Evolutionary conservation across 2,797 vertebrate genomes (phyloP), one percentile per base, ranked within the genome.

Genomic region (Enteromius fasciolatus): DNA sequence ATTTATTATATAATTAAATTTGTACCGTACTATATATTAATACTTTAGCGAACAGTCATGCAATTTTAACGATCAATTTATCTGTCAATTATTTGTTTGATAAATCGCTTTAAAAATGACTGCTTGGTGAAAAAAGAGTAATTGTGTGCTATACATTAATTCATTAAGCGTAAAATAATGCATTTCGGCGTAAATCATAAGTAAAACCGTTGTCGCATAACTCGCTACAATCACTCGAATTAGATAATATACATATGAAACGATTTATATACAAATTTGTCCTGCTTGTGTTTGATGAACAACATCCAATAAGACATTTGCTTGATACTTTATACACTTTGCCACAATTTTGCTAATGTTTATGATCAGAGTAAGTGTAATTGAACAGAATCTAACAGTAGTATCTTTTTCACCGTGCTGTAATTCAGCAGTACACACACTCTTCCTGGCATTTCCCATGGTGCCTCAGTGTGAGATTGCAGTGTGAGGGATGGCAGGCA

Each of bases 401-500:
- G 39, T 80, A 12, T 77, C 77, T 54, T 28, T 77, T 59, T 39
- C 52, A 54, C 46, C 7, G 66, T 36, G 31, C 64, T 84, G 73
- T 68, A 76, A 52, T 54, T 63, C 68, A 52, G 54, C 72, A 59
- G 74, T 33, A 75, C 70, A 61, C 64, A 23, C 52, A 70, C 57
- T 54, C 75, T 52, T 79, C 39, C 75, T 76, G 46, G 67, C 77
- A 83, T 80, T 83, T 87, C 87, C 84, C 87, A 84, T 82, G 83
- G 80, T 80, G 80, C 72, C 83, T 82, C 33, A 68, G 48, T 67
- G 61, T 61, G 73, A 84, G 86, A 86, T 86, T 84, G 84, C 79
- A 84, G 82, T 39, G 59, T 87, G 84, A 86, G 84, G 59, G 90
- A 93, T 94, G 91, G 89, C 90, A 90, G 33, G 83, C 87, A 84